These are phyloP conservation scores for Sciurus niger DNA, from an alignment of 2,113 vertebrate genomes.

Conservation along the genomic window DNA sequence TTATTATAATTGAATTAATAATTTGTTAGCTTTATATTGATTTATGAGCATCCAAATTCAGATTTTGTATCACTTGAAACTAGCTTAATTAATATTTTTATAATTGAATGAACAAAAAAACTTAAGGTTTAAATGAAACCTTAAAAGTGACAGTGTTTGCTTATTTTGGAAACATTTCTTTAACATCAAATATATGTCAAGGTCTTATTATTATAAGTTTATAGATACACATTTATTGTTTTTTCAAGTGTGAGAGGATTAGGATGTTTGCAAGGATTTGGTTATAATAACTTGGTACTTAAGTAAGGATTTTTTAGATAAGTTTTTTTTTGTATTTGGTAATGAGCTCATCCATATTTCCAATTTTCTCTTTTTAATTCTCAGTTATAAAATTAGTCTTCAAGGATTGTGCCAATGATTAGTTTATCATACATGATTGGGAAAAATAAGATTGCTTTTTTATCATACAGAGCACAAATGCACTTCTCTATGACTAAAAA, in stretches of 20 bases:
- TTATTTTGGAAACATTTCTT: neutral
- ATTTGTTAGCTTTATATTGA: neutral
- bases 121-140: neutral
- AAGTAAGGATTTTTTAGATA: neutral
- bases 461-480: neutral
- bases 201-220: neutral
- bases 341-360: neutral
- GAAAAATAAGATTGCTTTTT: neutral
- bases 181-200: neutral
- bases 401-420: neutral
- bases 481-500: neutral
- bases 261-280: neutral
- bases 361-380: neutral
- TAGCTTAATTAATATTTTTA: neutral
- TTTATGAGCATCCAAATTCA: neutral
- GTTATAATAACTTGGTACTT: constrained; percentile 13
- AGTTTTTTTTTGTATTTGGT: neutral
- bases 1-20: neutral
- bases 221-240: neutral
- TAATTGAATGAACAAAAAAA: constrained; percentile 1
- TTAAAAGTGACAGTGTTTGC: neutral
- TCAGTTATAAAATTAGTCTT: constrained; percentile 4
- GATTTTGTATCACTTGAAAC: neutral
- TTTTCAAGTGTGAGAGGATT: neutral
- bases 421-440: neutral